Evolutionary conservation across 2,797 vertebrate species (phyloP).

Genomic region (Lithobates pipiens): DNA sequence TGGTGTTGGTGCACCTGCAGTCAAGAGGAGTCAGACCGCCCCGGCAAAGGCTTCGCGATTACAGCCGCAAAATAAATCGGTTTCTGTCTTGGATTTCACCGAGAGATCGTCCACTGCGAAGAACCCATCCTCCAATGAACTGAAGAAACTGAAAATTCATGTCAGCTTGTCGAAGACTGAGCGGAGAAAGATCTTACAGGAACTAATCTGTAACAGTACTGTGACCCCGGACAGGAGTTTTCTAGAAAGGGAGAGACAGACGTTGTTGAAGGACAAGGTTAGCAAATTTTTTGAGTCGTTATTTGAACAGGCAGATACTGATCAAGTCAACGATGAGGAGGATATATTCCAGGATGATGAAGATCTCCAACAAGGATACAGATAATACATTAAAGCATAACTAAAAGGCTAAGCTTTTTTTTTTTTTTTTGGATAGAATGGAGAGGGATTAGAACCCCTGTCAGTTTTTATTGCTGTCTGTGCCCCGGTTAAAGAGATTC

Average conservation of each 20-base stretch:
- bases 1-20: too few relatives aligned
- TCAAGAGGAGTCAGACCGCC: neutral
- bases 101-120: neutral
- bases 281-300: conserved; percentile 56
- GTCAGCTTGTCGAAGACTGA: conserved; percentile 60
- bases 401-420: too few relatives aligned
- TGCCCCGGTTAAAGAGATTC: too few relatives aligned
- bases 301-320: neutral
- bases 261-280: conserved; percentile 53
- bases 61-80: neutral
- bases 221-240: conserved; percentile 25
- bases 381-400: too few relatives aligned
- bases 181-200: conserved; percentile 56
- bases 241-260: conserved; percentile 56
- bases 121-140: neutral
- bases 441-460: too few relatives aligned
- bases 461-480: too few relatives aligned
- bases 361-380: neutral
- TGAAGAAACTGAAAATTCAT: conserved; percentile 35
- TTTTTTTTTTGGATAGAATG: too few relatives aligned
- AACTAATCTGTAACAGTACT: conserved; percentile 59
- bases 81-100: neutral
- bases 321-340: neutral
- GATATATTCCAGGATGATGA: conserved; percentile 8
- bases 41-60: neutral